Evolutionary conservation across 2,888 invertebrate genomes (phyloP), one percentile per base, ranked within the genome.

Genomic region (Dastarcus helophoroides): DNA sequence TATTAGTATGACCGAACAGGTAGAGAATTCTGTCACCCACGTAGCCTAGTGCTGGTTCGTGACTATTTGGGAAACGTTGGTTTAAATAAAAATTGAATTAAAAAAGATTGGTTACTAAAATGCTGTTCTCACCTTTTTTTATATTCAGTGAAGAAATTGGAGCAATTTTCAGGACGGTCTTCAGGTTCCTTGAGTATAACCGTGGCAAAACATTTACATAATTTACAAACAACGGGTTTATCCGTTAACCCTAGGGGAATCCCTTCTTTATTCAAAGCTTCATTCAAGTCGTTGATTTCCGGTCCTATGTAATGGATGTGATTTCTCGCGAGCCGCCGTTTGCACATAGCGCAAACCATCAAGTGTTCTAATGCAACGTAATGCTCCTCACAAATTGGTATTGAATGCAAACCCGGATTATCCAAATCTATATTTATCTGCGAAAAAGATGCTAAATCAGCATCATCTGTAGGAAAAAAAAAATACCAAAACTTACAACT

Each of bases 191-290:
- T 77, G 46, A 78, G 67, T 35, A 81, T 65, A 29, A 84, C 57
- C 37, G 79, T 73, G 44, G 79, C 77, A 60, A 80, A 86, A 58
- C 81, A 79, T 33, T 81, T 75, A 48, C 86, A 88, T 13, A 79
- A 61, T 62, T 85, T 86, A 62, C 88, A 88, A 23, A 86, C 74
- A 29, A 82, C 80, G 0, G 79, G 76, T 36, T 78, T 76, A 44
- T 76, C 71, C 2, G 63, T 56, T 47, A 86, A 64, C 46, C 66
- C 64, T 8, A 81, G 76, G 0, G 83, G 84, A 29, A 88, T 67
- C 2, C 74, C 69, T 41, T 76, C 74, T 19, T 67, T 67, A 7
- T 59, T 53, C 7, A 85, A 63, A 5, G 58, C 57, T n/a, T 46
- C 50, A 46, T 70, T 72, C 29, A 73, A 43, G 32, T 66, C 65